Percentiles rank a stretch among this genome's conserved stretches.
phyloP scores from a whole-genome alignment of 2,888 invertebrate genomes.

The Ormia ochracea region DNA sequence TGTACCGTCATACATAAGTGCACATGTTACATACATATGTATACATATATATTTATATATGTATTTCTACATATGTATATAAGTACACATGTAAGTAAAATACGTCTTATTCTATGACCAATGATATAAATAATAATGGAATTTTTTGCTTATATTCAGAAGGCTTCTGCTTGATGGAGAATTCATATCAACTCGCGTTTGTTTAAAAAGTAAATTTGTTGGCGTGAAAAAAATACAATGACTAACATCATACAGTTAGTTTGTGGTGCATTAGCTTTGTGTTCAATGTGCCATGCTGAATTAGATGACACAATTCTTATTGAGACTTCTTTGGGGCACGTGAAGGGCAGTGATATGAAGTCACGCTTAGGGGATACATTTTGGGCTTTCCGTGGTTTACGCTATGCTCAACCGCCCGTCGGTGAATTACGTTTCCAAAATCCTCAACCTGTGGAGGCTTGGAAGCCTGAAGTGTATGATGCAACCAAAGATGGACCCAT shows the following conservation, averaged over 20 bases:
- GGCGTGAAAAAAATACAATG: conserved; percentile 2
- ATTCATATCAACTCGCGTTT: conserved; percentile 2
- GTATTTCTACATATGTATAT: too few relatives aligned
- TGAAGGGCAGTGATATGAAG: conserved; percentile 68
- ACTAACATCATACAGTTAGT: neutral
- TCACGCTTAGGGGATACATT: conserved; percentile 68
- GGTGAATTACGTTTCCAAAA: conserved; percentile 72
- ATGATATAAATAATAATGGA: conserved; percentile 45
- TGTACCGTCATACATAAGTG: too few relatives aligned
- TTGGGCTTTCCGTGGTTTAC: conserved; percentile 73
- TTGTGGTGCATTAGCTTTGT: conserved; percentile 4
- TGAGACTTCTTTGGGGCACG: conserved; percentile 69
- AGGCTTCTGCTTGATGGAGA: neutral
- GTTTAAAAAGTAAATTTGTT: neutral
- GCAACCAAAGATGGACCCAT: conserved; percentile 79
- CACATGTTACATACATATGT: too few relatives aligned
- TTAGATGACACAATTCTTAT: conserved; percentile 63
- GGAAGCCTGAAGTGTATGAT: conserved; percentile 77
- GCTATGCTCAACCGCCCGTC: conserved; percentile 72
- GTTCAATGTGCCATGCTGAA: conserved; percentile 2
- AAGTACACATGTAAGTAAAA: too few relatives aligned
- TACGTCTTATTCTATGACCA: neutral
- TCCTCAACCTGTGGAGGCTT: conserved; percentile 77
- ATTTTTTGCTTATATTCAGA: neutral
- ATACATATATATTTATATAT: too few relatives aligned